Percentiles rank a stretch among this genome's conserved stretches.
These are phyloP conservation scores for Picathartes gymnocephalus DNA, from an alignment of 2,113 vertebrate genomes.

Conservation along the genomic window DNA sequence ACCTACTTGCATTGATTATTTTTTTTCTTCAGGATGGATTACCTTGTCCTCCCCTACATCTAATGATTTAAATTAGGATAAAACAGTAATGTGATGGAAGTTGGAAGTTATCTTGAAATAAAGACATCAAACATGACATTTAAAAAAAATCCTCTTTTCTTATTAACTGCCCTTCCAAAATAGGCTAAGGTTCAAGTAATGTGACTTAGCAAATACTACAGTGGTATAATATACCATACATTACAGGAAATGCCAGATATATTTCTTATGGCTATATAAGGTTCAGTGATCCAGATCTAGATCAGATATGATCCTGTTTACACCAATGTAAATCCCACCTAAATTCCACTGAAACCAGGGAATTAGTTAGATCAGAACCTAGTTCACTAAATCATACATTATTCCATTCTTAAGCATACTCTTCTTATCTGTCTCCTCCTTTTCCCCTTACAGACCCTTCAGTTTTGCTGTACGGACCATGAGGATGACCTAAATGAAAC, in stretches of 20 bases:
- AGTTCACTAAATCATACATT: neutral
- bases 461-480: neutral
- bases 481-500: conserved; percentile 34
- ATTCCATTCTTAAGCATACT: neutral
- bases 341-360: conserved; percentile 15
- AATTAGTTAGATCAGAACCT: conserved; percentile 32
- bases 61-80: conserved; percentile 62
- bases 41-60: conserved; percentile 47
- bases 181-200: neutral
- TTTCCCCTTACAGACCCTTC: neutral
- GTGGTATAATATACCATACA: neutral
- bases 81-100: conserved; percentile 35
- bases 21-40: conserved; percentile 58
- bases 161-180: conserved; percentile 29
- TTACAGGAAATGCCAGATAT: neutral
- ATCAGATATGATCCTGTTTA: conserved; percentile 25
- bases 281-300: neutral
- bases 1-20: conserved; percentile 63
- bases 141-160: neutral
- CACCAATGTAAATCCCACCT: conserved; percentile 22
- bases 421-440: neutral
- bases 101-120: conserved; percentile 54
- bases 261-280: neutral
- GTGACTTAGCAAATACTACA: neutral
- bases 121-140: conserved; percentile 51